phyloP scores from a whole-genome alignment of 2,888 invertebrate genomes.

The Drosophila neotestacea region DNA sequence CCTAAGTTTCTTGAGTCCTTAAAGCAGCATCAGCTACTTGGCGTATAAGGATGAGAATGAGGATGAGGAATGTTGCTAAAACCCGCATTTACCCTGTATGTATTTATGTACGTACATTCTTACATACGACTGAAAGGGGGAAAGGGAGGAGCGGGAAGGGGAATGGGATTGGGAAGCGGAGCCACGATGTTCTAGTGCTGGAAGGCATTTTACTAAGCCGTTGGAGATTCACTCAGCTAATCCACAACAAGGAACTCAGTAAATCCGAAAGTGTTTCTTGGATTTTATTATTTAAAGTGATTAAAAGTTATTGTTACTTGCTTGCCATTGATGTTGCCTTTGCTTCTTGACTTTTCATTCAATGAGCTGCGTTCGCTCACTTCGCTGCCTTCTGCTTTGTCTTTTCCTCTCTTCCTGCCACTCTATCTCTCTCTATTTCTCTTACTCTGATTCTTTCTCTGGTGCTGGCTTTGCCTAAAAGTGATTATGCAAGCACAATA shows the following conservation, averaged over 20 bases:
- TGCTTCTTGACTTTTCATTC: slow-evolving; percentile 58
- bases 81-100: slow-evolving; percentile 43
- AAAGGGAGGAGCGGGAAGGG: neutral
- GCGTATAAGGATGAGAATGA: slow-evolving; percentile 4
- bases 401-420: neutral
- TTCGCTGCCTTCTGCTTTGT: slow-evolving; percentile 16
- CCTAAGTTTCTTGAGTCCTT: slow-evolving; percentile 23
- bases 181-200: slow-evolving; percentile 54
- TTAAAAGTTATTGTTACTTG: slow-evolving; percentile 71
- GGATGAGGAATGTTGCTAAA: slow-evolving; percentile 41
- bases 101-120: slow-evolving; percentile 19
- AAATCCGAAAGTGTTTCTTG: slow-evolving; percentile 77
- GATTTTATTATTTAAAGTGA: slow-evolving; percentile 80
- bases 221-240: slow-evolving; percentile 64
- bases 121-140: slow-evolving; percentile 39
- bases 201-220: slow-evolving; percentile 66
- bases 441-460: too few species aligned
- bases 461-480: slow-evolving; percentile 24
- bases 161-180: neutral
- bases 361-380: slow-evolving; percentile 31
- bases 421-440: neutral
- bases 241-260: slow-evolving; percentile 68
- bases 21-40: slow-evolving; percentile 14
- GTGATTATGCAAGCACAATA: slow-evolving; percentile 63
- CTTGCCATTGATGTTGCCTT: slow-evolving; percentile 46